Evolutionary conservation across 2,888 invertebrate species (phyloP), one percentile per base, ranked within the genome.

Genomic region (Lochmaea capreae): DNA sequence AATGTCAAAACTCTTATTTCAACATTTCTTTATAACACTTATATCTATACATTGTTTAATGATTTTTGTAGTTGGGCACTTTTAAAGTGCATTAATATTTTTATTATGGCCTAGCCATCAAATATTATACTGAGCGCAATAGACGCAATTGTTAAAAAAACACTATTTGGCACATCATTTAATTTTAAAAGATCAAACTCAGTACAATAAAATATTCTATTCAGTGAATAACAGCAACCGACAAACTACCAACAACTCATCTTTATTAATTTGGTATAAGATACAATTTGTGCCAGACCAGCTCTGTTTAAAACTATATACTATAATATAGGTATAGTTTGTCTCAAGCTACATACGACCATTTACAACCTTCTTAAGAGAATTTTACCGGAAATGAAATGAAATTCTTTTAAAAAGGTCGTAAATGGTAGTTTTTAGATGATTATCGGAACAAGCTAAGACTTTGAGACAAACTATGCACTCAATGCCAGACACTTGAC

Each of bases 31-130:
- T 71, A 78, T 79, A 83, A 83, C 83, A 84, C 84, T 83, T 84
- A 84, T 80, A 84, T 82, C 83, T 85, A 84, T 85, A 84, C 85
- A 84, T 82, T 82, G 83, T 84, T 84, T 84, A 83, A 83, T 81
- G 82, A 81, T 83, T 83, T 80, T 80, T 83, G 81, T 85, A 84
- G 84, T 85, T 78, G 76, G 81, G 83, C 86, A 86, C 86, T 86
- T 86, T 80, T 85, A 83, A 86, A 86, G 86, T 85, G 86, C 81
- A 84, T 77, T 80, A 80, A 81, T 79, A 81, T 82, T 80, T 79
- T 81, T 80, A 78, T 78, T 81, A 86, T 86, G 86, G 85, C 85
- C 76, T 85, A 83, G 85, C 85, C 86, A 86, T 86, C 73, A 82
- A 80, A 77, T 77, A 82, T 83, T 78, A 78, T 82, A 83, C 83